Evolutionary conservation across 2,888 invertebrate species (phyloP), one percentile per base, ranked within the genome.

Genomic region (Hirtodrosophila confusa): DNA sequence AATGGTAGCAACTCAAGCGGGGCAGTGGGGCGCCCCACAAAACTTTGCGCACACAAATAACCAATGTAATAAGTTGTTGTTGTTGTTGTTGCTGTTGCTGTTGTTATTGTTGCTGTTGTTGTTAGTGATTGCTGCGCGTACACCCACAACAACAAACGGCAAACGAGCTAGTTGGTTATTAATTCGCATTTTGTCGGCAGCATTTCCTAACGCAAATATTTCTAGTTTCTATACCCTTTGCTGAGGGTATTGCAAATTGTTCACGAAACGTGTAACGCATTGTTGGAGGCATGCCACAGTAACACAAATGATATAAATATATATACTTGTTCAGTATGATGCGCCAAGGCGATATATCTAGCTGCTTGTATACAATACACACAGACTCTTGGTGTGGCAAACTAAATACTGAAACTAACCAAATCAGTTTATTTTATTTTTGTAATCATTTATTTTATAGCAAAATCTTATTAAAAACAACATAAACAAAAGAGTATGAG

Each of bases 141-240:
- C 76, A 65, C 73, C 73, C 77, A 57, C 76, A 33, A 44, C 37
- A 27, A 53, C 44, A 37, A 31, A 12, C 24, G 37, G 33, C 23
- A 48, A 68, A 40, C 60, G 53, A 33, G 36, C 41, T 40, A 62
- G 41, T 69, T 60, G 58, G 84, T 68, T 86, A 79, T 86, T 79
- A 80, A 79, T 65, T 78, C 75, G 62, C 83, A 75, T 82, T 79
- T 86, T 82, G 86, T 75, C 63, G 65, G 64, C 50, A 67, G 31
- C 80, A 60, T 80, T 80, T 80, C 85, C 80, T 65, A 80, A 80
- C 79, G 69, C 63, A 80, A 86, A 85, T 84, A 78, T 74, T 69
- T 62, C 48, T 41, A 31, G 45, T 39, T 50, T 41, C n/a, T 24
- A 31, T 31, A 31, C 31, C 9, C 31, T 31, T 31, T 4, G 9